Base-by-base conservation (phyloP, 2,113 vertebrate genomes). In the Paraplagusia blochii region DNA sequence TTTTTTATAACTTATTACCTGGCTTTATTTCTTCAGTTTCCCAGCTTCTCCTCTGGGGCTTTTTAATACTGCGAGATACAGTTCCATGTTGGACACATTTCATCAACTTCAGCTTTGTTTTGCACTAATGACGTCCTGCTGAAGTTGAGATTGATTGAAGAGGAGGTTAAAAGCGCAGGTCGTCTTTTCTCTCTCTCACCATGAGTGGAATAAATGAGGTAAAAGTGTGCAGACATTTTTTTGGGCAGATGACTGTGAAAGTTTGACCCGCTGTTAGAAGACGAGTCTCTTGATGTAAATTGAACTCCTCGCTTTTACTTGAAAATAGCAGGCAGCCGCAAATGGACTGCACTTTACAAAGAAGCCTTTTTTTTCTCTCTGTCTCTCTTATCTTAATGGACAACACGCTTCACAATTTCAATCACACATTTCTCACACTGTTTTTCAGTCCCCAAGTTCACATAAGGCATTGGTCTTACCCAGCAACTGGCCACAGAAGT, bases 261-360 rank as follows among this genome's bases (percentile, higher is more conserved):
- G 9, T 10, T 17, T 45, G 44, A 11, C 16, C 1, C 8, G 16
- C 43, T 17, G 1, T 17, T 16, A 11, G 9, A 29, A 12, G 44
- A 46, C 5, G 47, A 49, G 29, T 40, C 1, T 7, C 46, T 55
- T 29, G 15, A 38, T 39, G 39, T 38, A 49, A 8, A 35, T 8
- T 38, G 15, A 65, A 34, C 47, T 16, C 7, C 44, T 58, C 1
- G 11, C 47, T 14, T 17, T 13, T 39, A 11, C 36, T 29, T n/a
- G 12, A 4, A 8, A 3, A 34, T 29, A 16, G 44, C 61, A 42
- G 12, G 9, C 8, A 1, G 18, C 14, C 15, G 44, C 62, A 42
- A 67, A 56, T 53, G 13, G 38, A n/a, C 42, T 13, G 4, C 16
- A 19, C 58, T 59, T 34, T 5, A 19, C 38, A 46, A 46, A 19